Base-by-base conservation (phyloP, 2,888 invertebrate genomes). In the Agrilus mali region DNA sequence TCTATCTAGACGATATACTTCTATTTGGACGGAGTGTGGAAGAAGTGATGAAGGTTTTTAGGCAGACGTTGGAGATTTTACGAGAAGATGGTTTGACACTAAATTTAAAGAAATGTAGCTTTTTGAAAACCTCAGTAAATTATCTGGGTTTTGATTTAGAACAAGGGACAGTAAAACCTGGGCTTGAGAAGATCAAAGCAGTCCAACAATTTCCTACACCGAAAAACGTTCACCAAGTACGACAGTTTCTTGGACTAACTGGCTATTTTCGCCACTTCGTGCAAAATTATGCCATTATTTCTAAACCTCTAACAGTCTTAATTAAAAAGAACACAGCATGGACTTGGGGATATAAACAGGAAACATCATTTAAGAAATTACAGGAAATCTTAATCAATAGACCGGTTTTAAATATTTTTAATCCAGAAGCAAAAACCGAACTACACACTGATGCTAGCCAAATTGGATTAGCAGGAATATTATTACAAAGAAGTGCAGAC, bases 231-330 rank as follows among this genome's bases (percentile, higher is more conserved):
- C 52, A 53, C 6, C 47, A 54, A 17, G 42, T 60, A 2, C 36
- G 55, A 40, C 52, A 54, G 27, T 60, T 60, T 43, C 12, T 59
- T 13, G 57, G 59, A 7, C 38, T 60, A 2, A 51, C 59, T 1
- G 47, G 47, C 2, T 59, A 53, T 47, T 59, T 58, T 34, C 37
- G 57, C 4, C 55, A 56, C 36, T 60, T 58, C 43, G 51, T 59
- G 0, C 27, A 47, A 22, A 43, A 52, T 12, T 60, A 55, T 43
- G 52, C 56, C 1, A 33, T 43, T 1, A 50, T 55, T 7, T 52
- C 55, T 1, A 38, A 46, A 32, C 58, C 58, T 7, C 33, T 59
- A 34, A 60, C 51, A 35, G 43, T 33, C 2, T 40, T 52, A 8
- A 47, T 38, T 7, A 49, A 41, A 44, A 45, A 45, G 39, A 10